Conservation (phyloP, 2,888 invertebrate genomes). For the Sericinus montela region DNA sequence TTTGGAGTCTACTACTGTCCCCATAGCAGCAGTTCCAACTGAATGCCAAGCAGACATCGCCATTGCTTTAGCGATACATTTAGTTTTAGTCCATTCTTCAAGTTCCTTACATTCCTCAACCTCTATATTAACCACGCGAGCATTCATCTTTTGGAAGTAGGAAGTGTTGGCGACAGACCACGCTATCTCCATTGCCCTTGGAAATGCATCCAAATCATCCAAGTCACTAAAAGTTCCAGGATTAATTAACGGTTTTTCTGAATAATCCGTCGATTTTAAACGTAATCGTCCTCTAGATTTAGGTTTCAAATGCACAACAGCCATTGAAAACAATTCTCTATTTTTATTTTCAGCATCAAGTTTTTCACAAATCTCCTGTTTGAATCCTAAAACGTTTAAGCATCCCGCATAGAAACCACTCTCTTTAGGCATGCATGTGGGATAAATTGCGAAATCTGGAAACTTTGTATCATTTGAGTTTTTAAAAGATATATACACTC, state of each 20-base stretch:
- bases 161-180: constrained; percentile 41
- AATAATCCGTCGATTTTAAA: constrained; percentile 39
- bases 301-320: constrained; percentile 55
- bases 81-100: constrained; percentile 48
- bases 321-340: constrained; percentile 46
- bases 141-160: constrained; percentile 44
- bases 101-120: constrained; percentile 40
- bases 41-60: constrained; percentile 64
- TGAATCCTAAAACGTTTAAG: constrained; percentile 37
- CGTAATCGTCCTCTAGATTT: constrained; percentile 52
- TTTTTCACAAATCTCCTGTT: constrained; percentile 38
- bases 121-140: constrained; percentile 40
- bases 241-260: constrained; percentile 47
- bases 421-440: constrained; percentile 40
- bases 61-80: constrained; percentile 53
- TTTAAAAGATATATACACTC: constrained; percentile 41
- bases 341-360: constrained; percentile 36
- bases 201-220: constrained; percentile 44
- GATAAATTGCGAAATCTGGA: constrained; percentile 60
- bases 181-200: constrained; percentile 41
- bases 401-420: constrained; percentile 38
- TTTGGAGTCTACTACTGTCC: constrained; percentile 45
- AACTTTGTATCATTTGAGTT: constrained; percentile 28
- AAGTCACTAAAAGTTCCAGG: constrained; percentile 48
- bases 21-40: constrained; percentile 60